Conservation (phyloP, 1,140 invertebrate species). For the Psix sp. region DNA sequence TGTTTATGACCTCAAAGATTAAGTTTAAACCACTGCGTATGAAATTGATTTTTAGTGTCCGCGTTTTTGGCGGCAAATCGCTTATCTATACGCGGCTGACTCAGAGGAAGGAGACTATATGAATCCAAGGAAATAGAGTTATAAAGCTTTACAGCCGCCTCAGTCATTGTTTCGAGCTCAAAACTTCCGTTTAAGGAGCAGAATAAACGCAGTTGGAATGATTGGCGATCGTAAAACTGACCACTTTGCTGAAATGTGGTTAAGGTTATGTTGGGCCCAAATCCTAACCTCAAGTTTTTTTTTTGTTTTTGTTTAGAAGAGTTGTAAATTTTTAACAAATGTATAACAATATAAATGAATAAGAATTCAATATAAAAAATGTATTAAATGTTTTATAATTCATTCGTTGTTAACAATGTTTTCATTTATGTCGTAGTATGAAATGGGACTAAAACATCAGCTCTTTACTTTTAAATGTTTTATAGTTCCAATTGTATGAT, state of each 20-base stretch:
- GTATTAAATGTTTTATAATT: no score
- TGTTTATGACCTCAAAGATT: constrained; percentile 57
- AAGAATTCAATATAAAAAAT: no score
- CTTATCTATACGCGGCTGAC: constrained; percentile 19
- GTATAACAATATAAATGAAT: no score
- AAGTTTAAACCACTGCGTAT: constrained; percentile 53
- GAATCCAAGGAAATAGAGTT: constrained; percentile 62
- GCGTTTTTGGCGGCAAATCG: constrained; percentile 57
- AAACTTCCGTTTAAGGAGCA: constrained; percentile 66
- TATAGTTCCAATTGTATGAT: no score
- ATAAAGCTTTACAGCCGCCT: constrained; percentile 64
- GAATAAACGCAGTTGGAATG: constrained; percentile 16
- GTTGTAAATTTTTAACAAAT: neutral
- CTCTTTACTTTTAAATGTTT: no score
- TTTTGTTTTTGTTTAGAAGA: neutral
- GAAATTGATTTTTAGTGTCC: constrained; percentile 72
- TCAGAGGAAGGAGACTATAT: constrained; percentile 16
- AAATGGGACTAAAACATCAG: no score
- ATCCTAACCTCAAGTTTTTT: constrained; percentile 25
- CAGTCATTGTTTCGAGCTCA: constrained; percentile 63
- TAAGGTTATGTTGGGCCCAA: constrained; percentile 22
- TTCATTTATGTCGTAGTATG: no score
- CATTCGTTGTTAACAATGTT: no score
- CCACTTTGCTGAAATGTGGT: constrained; percentile 18
- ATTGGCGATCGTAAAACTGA: constrained; percentile 41